phyloP scores from a whole-genome alignment of 2,797 vertebrate genomes.

The Syncerus caffer region DNA sequence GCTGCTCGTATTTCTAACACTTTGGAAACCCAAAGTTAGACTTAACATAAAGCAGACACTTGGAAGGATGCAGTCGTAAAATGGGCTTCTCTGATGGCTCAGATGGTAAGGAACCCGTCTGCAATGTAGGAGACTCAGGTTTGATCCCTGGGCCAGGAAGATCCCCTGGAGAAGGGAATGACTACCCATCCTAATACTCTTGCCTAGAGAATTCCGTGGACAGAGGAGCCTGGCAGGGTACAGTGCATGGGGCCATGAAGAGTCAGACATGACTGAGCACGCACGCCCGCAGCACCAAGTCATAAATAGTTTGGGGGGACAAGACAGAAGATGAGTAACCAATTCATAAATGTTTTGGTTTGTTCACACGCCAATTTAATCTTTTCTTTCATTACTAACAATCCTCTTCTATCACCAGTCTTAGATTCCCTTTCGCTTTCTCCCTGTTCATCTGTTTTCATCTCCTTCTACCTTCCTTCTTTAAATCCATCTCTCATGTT shows the following conservation, averaged over 20 bases:
- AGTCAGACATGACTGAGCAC: not conserved
- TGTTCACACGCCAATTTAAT: not conserved
- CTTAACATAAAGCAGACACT: not conserved
- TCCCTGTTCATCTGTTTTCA: not conserved
- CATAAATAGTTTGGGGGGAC: not conserved
- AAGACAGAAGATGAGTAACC: not conserved
- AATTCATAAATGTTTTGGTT: not conserved
- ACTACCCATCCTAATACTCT: not conserved
- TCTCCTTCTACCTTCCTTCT: not conserved
- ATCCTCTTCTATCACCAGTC: not conserved
- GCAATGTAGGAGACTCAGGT: not conserved
- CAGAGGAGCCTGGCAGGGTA: not conserved
- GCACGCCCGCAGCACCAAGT: not conserved
- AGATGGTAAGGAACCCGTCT: not conserved
- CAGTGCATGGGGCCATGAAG: not conserved
- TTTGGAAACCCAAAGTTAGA: constrained; percentile 34
- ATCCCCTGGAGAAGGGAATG: not conserved
- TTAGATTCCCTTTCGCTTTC: not conserved
- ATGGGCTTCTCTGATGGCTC: not conserved
- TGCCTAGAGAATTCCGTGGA: not conserved
- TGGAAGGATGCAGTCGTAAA: not conserved
- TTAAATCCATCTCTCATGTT: not conserved
- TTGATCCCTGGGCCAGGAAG: not conserved
- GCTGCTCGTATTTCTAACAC: not conserved
- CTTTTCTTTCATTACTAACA: not conserved